Percentiles rank a stretch among this genome's conserved stretches.
Evolutionary conservation across 2,797 vertebrate species (phyloP).

Genomic region (Cynodonichthys magdalenae): DNA sequence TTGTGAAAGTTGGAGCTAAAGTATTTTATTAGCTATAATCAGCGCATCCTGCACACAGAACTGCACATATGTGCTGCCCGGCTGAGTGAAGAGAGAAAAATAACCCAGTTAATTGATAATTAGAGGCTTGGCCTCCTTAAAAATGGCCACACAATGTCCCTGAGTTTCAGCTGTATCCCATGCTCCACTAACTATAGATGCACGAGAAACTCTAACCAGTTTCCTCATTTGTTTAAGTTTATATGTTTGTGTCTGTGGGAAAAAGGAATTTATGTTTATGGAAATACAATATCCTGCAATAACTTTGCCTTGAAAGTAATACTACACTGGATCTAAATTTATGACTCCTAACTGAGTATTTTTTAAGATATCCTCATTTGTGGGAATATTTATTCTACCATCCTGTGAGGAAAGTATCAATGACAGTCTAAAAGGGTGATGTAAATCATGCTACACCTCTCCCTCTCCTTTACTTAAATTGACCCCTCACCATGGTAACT

Average conservation of each 20-base stretch:
- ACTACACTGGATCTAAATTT: slow-evolving; percentile 54
- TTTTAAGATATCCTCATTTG: slow-evolving; percentile 53
- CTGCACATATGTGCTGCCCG: slow-evolving; percentile 59
- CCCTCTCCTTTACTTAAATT: slow-evolving; percentile 64
- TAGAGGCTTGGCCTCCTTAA: slow-evolving; percentile 56
- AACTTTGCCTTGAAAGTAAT: slow-evolving; percentile 45
- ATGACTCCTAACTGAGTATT: slow-evolving; percentile 41
- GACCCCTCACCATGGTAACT: slow-evolving; percentile 74
- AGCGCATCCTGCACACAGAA: slow-evolving; percentile 38
- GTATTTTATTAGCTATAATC: slow-evolving; percentile 60
- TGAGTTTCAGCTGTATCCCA: slow-evolving; percentile 62
- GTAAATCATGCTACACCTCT: slow-evolving; percentile 67
- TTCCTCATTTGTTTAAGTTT: slow-evolving; percentile 42
- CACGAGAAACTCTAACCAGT: slow-evolving; percentile 46
- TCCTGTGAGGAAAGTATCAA: slow-evolving; percentile 52
- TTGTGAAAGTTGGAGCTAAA: slow-evolving; percentile 44
- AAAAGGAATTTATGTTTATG: slow-evolving; percentile 47
- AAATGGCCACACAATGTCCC: slow-evolving; percentile 52
- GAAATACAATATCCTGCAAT: slow-evolving; percentile 58
- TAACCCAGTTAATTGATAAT: slow-evolving; percentile 68
- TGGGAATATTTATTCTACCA: slow-evolving; percentile 78
- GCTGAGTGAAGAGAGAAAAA: slow-evolving; percentile 55
- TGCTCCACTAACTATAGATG: slow-evolving; percentile 58
- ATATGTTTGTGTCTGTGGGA: slow-evolving; percentile 63
- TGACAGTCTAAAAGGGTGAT: slow-evolving; percentile 59